Percentiles rank a stretch among this genome's conserved stretches.
phyloP scores from a whole-genome alignment of 2,113 vertebrate genomes.

The Lepus timidus region DNA sequence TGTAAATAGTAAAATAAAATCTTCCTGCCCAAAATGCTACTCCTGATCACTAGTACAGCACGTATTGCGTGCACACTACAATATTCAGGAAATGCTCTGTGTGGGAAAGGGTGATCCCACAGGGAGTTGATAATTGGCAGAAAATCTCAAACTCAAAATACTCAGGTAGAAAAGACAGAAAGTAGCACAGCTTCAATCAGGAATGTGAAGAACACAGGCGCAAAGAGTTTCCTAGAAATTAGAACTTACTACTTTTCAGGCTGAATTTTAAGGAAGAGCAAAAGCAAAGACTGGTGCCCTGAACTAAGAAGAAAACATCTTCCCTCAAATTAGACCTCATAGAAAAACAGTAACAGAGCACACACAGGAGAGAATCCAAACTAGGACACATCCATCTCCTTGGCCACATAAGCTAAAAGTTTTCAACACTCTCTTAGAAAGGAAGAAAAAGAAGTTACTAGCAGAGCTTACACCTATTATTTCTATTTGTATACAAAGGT shows the following conservation, averaged over 20 bases:
- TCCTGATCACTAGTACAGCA: background rate
- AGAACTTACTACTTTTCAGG: background rate
- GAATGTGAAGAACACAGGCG: background rate
- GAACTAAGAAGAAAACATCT: background rate
- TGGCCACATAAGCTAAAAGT: background rate
- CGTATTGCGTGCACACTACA: background rate
- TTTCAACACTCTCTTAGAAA: slow-evolving; percentile 53
- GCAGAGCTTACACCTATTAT: background rate
- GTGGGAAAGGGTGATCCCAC: background rate
- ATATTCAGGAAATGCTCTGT: background rate
- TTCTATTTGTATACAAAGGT: background rate
- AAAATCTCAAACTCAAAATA: background rate
- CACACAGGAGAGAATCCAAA: background rate
- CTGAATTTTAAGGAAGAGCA: slow-evolving; percentile 20
- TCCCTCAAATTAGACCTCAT: background rate
- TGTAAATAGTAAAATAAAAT: background rate
- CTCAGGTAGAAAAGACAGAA: background rate
- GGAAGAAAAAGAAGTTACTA: background rate
- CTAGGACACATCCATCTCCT: background rate
- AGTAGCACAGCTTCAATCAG: background rate
- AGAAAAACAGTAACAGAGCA: background rate
- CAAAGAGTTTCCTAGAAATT: slow-evolving; percentile 16
- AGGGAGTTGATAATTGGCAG: background rate
- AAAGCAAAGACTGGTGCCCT: background rate
- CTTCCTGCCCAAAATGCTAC: background rate